These are phyloP conservation scores for Eretmocerus hayati DNA, from an alignment of 2,888 invertebrate species.

Conservation along the genomic window DNA sequence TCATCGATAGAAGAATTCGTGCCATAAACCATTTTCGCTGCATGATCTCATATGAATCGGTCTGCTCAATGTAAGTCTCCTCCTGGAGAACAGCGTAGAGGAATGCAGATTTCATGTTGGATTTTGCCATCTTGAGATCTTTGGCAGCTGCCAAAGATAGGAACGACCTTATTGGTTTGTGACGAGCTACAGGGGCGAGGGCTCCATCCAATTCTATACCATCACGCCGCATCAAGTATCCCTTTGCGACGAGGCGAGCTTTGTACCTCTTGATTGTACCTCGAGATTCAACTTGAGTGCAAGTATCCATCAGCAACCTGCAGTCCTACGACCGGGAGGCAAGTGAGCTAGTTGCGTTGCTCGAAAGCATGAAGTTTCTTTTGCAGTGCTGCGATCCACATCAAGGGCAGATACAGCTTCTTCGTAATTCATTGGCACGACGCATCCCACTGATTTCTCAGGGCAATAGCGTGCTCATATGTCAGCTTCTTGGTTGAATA, in stretches of 20 bases:
- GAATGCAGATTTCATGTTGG: conserved; percentile 16
- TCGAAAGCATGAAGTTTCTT: conserved; percentile 9
- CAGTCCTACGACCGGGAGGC: conserved; percentile 2
- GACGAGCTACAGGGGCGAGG: conserved; percentile 10
- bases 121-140: conserved; percentile 4
- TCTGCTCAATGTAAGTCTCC: not conserved
- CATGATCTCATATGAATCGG: too few species aligned
- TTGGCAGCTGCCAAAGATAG: conserved; percentile 4
- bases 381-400: conserved; percentile 8
- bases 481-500: not conserved
- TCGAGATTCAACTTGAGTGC: not conserved
- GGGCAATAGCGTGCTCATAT: not conserved
- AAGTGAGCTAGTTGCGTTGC: conserved; percentile 1
- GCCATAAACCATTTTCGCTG: too few species aligned
- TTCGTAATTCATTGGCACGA: not conserved
- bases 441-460: not conserved
- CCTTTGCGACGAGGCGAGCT: conserved; percentile 12
- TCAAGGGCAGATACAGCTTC: not conserved
- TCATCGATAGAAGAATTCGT: too few species aligned
- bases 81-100: conserved; percentile 12
- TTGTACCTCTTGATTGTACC: not conserved
- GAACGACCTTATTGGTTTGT: conserved; percentile 5
- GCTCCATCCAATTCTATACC: conserved; percentile 13
- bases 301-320: conserved; percentile 9
- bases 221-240: conserved; percentile 6